A percentile compares a stretch with the other conserved stretches of the same genome.
phyloP scores from a whole-genome alignment of 2,797 vertebrate genomes.

The Chaetodon trifasciatus region DNA sequence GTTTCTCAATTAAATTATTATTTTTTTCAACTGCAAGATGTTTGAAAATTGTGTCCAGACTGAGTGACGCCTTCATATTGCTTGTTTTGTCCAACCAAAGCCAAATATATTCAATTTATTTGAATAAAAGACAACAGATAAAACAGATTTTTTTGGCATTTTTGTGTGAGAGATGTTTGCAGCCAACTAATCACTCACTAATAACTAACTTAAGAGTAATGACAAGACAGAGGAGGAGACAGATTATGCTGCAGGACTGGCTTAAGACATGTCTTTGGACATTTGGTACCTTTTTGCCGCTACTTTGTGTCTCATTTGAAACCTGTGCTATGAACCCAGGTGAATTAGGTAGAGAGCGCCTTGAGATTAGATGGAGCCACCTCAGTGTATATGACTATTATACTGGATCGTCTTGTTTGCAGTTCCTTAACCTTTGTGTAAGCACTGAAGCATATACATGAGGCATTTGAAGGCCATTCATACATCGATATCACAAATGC shows the following conservation, averaged over 20 bases:
- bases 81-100: background rate
- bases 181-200: background rate
- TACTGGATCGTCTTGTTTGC: slow-evolving; percentile 1
- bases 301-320: too few relatives aligned
- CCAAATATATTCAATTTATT: background rate
- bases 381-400: background rate
- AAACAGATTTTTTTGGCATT: background rate
- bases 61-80: background rate
- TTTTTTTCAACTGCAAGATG: background rate
- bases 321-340: too few relatives aligned
- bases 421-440: background rate
- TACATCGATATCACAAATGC: slow-evolving; percentile 9
- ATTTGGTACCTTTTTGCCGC: too few relatives aligned
- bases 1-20: background rate
- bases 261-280: background rate
- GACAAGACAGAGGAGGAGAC: background rate
- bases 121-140: background rate
- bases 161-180: background rate
- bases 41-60: background rate
- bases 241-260: background rate
- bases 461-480: slow-evolving; percentile 34
- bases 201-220: background rate
- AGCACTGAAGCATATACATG: background rate
- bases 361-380: too few relatives aligned
- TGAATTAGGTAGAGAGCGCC: too few relatives aligned